These are phyloP conservation scores for Oncorhynchus keta DNA, from an alignment of 2,113 vertebrate genomes.

Conservation along the genomic window DNA sequence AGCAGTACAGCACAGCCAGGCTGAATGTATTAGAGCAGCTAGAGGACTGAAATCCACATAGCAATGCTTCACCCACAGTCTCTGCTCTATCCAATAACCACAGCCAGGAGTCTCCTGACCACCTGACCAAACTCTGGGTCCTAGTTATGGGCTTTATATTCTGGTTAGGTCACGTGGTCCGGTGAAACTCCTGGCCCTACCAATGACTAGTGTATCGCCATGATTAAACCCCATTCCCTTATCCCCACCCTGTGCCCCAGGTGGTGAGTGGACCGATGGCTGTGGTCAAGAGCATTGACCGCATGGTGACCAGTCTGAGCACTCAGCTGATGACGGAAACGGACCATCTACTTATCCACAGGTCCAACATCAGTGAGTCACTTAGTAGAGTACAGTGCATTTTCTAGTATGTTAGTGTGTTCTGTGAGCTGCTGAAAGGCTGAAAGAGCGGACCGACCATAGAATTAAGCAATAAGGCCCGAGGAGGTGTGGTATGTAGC, in stretches of 20 bases:
- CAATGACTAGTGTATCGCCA: background rate
- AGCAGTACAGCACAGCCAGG: conserved; percentile 29
- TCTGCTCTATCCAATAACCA: background rate
- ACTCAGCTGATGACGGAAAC: conserved; percentile 65
- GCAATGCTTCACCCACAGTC: conserved; percentile 33
- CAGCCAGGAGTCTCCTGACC: background rate
- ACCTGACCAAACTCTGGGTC: too few relatives aligned
- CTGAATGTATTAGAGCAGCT: conserved; percentile 54
- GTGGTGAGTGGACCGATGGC: conserved; percentile 83
- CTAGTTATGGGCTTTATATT: too few relatives aligned
- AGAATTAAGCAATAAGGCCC: background rate
- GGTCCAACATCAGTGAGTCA: conserved; percentile 77
- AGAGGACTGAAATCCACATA: conserved; percentile 36
- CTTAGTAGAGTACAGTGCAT: background rate
- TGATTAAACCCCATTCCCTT: too few relatives aligned
- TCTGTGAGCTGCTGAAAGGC: too few relatives aligned
- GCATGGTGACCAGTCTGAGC: conserved; percentile 76
- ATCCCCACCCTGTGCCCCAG: conserved; percentile 60
- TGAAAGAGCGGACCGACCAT: too few relatives aligned
- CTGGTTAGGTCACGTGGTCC: too few relatives aligned
- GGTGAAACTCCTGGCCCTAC: background rate
- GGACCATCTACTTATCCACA: conserved; percentile 71
- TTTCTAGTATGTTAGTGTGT: background rate
- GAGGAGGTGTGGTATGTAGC: too few relatives aligned
- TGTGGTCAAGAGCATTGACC: conserved; percentile 80